phyloP scores from a whole-genome alignment of 2,797 vertebrate genomes.

The Agapornis canus region DNA sequence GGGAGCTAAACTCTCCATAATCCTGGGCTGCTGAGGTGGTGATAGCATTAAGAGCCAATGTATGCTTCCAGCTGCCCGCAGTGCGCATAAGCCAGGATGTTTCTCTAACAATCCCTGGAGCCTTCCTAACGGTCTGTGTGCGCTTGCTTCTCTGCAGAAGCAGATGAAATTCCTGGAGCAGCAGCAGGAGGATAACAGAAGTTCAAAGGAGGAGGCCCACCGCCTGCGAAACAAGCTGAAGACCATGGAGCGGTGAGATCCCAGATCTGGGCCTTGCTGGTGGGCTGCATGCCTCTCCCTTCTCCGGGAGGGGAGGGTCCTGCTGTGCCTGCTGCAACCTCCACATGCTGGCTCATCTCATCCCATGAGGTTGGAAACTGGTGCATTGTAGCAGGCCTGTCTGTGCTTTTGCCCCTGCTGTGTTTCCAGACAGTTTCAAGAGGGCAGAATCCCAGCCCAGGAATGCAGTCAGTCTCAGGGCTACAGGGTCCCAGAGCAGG shows the following conservation, averaged over 20 bases:
- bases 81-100: neutral
- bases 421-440: neutral
- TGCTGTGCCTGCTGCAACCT: neutral
- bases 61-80: neutral
- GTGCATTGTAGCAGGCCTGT: neutral
- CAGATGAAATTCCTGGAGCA: slow-evolving; percentile 93
- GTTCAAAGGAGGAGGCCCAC: slow-evolving; percentile 87
- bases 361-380: neutral
- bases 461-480: neutral
- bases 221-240: slow-evolving; percentile 86
- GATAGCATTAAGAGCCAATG: neutral
- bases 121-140: neutral
- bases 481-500: neutral
- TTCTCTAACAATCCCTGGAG: slow-evolving; percentile 1
- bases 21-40: neutral
- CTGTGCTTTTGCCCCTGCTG: neutral
- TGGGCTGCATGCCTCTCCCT: neutral
- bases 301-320: neutral
- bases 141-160: slow-evolving; percentile 80
- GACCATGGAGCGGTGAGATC: slow-evolving; percentile 87
- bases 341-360: rapidly evolving
- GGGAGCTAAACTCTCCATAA: neutral
- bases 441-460: neutral
- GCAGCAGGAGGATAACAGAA: slow-evolving; percentile 84
- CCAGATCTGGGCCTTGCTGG: neutral